Conservation (phyloP, 2,797 vertebrate species). For the Vultur gryphus region DNA sequence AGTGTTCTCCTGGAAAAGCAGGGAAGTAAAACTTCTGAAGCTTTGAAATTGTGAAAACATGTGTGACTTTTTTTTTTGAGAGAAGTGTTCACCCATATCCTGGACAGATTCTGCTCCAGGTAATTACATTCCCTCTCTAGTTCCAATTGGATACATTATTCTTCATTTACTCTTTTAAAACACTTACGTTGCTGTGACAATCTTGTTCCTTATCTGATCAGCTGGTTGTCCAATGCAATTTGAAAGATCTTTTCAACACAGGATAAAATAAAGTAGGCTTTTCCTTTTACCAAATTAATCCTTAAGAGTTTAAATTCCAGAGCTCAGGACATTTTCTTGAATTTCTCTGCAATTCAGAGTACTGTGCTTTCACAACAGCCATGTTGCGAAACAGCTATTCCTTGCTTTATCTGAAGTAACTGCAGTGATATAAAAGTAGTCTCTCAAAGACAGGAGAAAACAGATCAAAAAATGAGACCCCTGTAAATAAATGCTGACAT, state of each 20-base stretch:
- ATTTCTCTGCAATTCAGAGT: not conserved
- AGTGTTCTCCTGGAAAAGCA: not conserved
- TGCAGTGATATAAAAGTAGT: not conserved
- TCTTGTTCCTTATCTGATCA: conserved; percentile 2
- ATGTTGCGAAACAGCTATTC: conserved; percentile 10
- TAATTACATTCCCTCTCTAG: conserved; percentile 11
- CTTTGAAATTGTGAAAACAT: not conserved
- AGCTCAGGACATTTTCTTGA: not conserved
- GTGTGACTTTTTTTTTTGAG: not conserved
- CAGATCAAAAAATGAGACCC: not conserved
- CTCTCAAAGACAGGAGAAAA: not conserved
- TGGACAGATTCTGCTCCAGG: not conserved
- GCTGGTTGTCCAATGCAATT: not conserved
- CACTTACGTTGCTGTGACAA: not conserved
- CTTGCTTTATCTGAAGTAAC: not conserved
- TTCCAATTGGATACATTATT: conserved; percentile 7
- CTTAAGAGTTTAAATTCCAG: not conserved
- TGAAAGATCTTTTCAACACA: conserved; percentile 5
- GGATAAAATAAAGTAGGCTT: conserved; percentile 20
- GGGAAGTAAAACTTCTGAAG: not conserved
- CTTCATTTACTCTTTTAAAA: conserved; percentile 46
- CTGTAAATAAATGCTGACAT: not conserved
- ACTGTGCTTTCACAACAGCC: conserved; percentile 5
- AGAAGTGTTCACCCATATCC: not conserved
- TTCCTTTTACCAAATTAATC: conserved; percentile 13